A percentile compares a stretch with the other conserved stretches of the same genome.
Evolutionary conservation across 2,797 vertebrate genomes (phyloP).

Genomic region (Anniella stebbinsi): DNA sequence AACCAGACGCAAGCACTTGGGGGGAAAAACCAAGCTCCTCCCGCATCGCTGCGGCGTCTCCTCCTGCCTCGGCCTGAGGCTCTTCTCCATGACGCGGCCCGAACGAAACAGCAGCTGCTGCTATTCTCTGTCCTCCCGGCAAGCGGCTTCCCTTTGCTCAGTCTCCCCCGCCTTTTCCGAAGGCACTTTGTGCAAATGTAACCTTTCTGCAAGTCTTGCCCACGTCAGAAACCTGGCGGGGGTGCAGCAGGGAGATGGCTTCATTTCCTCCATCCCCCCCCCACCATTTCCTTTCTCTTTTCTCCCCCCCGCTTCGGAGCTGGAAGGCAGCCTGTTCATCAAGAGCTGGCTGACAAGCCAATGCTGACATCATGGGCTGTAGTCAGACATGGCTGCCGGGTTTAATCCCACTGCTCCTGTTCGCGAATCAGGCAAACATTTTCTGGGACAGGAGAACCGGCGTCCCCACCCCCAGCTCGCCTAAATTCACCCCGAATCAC

Average conservation of each 20-base stretch:
- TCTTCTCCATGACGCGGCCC: constrained; percentile 88
- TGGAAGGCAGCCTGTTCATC: constrained; percentile 90
- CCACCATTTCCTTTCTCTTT: constrained; percentile 60
- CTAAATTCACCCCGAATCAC: too few species aligned
- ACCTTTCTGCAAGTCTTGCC: constrained; percentile 88
- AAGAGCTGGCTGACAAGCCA: constrained; percentile 72
- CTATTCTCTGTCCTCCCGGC: constrained; percentile 32
- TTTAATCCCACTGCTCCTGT: too few species aligned
- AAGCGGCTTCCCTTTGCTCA: constrained; percentile 12
- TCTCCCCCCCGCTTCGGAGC: constrained; percentile 77
- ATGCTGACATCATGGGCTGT: background rate
- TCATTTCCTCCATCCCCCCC: constrained; percentile 74
- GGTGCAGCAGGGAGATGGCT: background rate
- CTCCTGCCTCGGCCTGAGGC: constrained; percentile 80
- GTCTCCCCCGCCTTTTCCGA: constrained; percentile 78
- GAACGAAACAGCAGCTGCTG: constrained; percentile 52
- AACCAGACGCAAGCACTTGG: constrained; percentile 79
- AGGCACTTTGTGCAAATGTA: constrained; percentile 94
- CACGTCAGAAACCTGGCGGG: constrained; percentile 86
- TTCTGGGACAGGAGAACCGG: too few species aligned
- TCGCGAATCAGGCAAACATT: too few species aligned
- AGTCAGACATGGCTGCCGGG: background rate
- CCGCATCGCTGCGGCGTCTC: constrained; percentile 61
- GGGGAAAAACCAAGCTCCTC: constrained; percentile 85
- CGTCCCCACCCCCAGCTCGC: too few species aligned